phyloP scores from a whole-genome alignment of 1,140 invertebrate genomes.

The Drosophila takahashii region DNA sequence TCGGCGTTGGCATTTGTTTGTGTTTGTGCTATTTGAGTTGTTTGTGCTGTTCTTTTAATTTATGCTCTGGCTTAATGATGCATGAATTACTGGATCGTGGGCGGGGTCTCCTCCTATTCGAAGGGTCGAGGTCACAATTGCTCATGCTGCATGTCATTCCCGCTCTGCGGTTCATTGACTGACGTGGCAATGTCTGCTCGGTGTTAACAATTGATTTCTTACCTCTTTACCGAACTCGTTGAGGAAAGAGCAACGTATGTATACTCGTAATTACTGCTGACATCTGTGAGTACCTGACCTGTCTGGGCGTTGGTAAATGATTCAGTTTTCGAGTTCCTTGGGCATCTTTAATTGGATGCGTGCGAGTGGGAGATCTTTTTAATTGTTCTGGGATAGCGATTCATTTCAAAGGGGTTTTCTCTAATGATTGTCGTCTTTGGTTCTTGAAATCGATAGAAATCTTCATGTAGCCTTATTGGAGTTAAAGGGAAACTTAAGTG shows the following conservation, averaged over 20 bases:
- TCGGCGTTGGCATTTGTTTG: conserved; percentile 31
- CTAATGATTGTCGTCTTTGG: conserved; percentile 3
- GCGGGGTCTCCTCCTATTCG: conserved; percentile 8
- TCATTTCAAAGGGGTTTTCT: conserved; percentile 5
- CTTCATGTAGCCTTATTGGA: not conserved
- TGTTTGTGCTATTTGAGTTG: not conserved
- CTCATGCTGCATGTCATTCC: conserved; percentile 41
- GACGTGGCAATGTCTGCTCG: conserved; percentile 15
- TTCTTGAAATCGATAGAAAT: conserved; percentile 3
- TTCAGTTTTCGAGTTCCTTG: conserved; percentile 49
- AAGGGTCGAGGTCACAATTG: conserved; percentile 70
- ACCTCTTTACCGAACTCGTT: conserved; percentile 53
- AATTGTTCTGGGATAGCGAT: conserved; percentile 26
- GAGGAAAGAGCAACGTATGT: conserved; percentile 42
- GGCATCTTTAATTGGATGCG: conserved; percentile 48
- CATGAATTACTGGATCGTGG: conserved; percentile 62
- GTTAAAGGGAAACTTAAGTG: too few species aligned
- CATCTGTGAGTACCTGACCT: conserved; percentile 46
- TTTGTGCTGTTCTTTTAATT: conserved; percentile 54
- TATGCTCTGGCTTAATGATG: conserved; percentile 60
- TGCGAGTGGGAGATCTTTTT: conserved; percentile 15
- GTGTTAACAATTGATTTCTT: conserved; percentile 77
- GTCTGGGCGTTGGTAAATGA: conserved; percentile 64
- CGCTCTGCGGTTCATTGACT: conserved; percentile 46
- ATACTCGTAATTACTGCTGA: conserved; percentile 61